Percentiles rank a stretch among this genome's conserved stretches.
These are phyloP conservation scores for Acyrthosiphon pisum DNA, from an alignment of 1,140 invertebrate genomes.

Conservation along the genomic window DNA sequence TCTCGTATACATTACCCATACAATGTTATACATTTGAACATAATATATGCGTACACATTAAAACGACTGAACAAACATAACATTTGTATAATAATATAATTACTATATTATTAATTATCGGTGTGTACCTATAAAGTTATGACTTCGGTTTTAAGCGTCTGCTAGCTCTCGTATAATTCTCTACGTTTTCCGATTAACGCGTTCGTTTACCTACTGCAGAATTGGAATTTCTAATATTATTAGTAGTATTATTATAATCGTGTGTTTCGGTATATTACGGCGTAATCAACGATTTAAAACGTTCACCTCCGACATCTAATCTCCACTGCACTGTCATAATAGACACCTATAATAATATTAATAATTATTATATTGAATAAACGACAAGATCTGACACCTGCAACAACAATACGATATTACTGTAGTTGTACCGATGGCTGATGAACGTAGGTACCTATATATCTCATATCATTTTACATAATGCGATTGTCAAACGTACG, in stretches of 20 bases:
- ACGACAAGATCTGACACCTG: not conserved
- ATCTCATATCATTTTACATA: not conserved
- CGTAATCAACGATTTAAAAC: not conserved
- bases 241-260: not conserved
- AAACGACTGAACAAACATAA: not conserved
- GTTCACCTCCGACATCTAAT: not conserved
- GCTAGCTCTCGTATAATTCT: not conserved
- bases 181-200: too few relatives aligned
- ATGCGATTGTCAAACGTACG: not conserved
- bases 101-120: not conserved
- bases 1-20: not conserved
- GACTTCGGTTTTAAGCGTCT: not conserved
- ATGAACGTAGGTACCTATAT: not conserved
- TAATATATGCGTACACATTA: not conserved
- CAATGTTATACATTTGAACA: not conserved
- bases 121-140: not conserved
- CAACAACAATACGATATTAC: not conserved
- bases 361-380: not conserved
- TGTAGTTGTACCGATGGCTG: not conserved
- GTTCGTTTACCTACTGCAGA: not conserved
- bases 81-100: not conserved
- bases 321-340: not conserved
- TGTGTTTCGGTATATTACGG: not conserved
- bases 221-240: not conserved
- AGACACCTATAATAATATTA: not conserved